Evolutionary conservation across 2,888 invertebrate species (phyloP).

Genomic region (Zygaena filipendulae): DNA sequence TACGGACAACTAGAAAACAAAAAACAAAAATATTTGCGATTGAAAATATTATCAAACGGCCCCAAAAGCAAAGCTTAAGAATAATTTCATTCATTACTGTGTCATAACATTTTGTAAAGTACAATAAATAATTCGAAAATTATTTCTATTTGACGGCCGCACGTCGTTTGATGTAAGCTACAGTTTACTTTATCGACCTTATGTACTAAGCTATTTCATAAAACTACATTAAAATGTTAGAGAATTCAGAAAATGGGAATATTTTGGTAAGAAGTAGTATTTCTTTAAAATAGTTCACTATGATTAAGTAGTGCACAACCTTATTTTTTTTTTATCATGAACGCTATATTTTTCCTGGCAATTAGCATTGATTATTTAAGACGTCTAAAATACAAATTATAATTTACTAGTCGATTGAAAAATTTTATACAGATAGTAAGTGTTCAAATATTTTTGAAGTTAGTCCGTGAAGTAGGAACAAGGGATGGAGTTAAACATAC

Average conservation of each 20-base stretch:
- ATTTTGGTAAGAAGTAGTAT: conserved; percentile 55
- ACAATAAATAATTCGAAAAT: conserved; percentile 69
- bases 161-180: conserved; percentile 62
- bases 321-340: conserved; percentile 65
- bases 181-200: conserved; percentile 54
- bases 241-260: conserved; percentile 67
- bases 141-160: conserved; percentile 63
- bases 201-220: no score
- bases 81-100: no score
- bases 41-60: no score
- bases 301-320: conserved; percentile 68
- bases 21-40: no score
- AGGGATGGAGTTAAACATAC: conserved; percentile 32
- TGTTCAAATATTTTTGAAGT: conserved; percentile 32
- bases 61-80: no score
- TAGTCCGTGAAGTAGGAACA: conserved; percentile 55
- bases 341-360: conserved; percentile 59
- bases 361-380: conserved; percentile 53
- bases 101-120: no score
- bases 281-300: no score
- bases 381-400: conserved; percentile 42
- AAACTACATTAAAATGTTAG: conserved; percentile 65
- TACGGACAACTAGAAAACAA: no score
- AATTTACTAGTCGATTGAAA: no score
- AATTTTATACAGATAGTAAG: no score